Evolutionary conservation across 1,140 invertebrate species (phyloP).

Genomic region (Melitaea cinxia): DNA sequence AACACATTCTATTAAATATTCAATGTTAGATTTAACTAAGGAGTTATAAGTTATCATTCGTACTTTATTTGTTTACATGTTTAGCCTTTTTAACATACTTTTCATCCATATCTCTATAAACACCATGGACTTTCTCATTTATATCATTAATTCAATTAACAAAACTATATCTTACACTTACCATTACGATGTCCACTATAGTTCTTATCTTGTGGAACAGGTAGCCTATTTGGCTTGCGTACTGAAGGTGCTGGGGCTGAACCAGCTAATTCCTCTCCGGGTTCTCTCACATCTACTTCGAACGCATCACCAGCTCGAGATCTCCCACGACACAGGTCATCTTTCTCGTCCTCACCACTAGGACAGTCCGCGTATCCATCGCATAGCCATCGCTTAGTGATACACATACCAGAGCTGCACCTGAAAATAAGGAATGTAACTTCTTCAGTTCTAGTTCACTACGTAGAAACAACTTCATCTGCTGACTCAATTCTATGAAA

Average conservation of each 20-base stretch:
- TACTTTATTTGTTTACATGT: too few relatives aligned
- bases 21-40: too few relatives aligned
- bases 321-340: slow-evolving; percentile 58
- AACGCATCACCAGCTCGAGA: neutral
- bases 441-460: too few relatives aligned
- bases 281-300: slow-evolving; percentile 46
- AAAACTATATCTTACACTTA: slow-evolving; percentile 17
- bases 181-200: slow-evolving; percentile 24
- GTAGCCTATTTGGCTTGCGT: slow-evolving; percentile 50
- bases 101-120: too few relatives aligned
- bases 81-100: too few relatives aligned
- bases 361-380: slow-evolving; percentile 92
- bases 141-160: neutral
- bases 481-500: too few relatives aligned
- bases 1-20: too few relatives aligned
- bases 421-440: slow-evolving; percentile 47
- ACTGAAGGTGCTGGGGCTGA: slow-evolving; percentile 70
- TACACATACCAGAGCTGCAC: slow-evolving; percentile 85
- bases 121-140: neutral
- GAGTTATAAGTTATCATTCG: too few relatives aligned
- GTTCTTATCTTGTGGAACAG: slow-evolving; percentile 19
- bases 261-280: slow-evolving; percentile 61
- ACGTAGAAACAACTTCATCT: too few relatives aligned
- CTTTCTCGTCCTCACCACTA: slow-evolving; percentile 89
- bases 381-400: slow-evolving; percentile 88